Percentiles rank a stretch among this genome's conserved stretches.
These are phyloP conservation scores for Hoplostethus mediterraneus DNA, from an alignment of 2,797 vertebrate genomes.

Conservation along the genomic window DNA sequence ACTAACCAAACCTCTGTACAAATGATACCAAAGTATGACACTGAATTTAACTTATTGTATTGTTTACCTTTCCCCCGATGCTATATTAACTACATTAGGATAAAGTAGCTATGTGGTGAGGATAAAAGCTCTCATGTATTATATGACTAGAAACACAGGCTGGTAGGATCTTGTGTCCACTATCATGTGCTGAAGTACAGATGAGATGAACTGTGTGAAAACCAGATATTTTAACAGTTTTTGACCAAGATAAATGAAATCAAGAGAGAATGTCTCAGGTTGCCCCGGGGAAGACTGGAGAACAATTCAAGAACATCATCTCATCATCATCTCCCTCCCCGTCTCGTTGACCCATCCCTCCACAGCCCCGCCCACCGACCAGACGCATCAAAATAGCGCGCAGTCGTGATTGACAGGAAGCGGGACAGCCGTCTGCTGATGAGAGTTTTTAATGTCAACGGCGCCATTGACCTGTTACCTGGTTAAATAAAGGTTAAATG, in stretches of 20 bases:
- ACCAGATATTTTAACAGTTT: conserved; percentile 7
- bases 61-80: not conserved
- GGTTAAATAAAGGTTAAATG: no score
- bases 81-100: conserved; percentile 19
- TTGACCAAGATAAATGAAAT: conserved; percentile 32
- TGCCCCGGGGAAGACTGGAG: not conserved
- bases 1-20: not conserved
- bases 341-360: no score
- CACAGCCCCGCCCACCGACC: no score
- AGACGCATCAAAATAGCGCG: not conserved
- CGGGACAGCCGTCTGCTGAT: not conserved
- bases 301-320: not conserved
- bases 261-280: conserved; percentile 20
- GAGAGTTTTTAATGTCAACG: not conserved
- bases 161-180: conserved; percentile 27
- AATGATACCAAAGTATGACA: conserved; percentile 1
- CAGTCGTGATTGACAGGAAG: not conserved
- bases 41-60: conserved; percentile 18
- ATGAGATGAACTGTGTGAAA: conserved; percentile 16
- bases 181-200: conserved; percentile 37
- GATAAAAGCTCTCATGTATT: conserved; percentile 50
- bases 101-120: conserved; percentile 12
- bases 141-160: conserved; percentile 21
- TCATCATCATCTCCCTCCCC: no score
- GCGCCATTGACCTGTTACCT: no score